Evolutionary conservation across 2,797 vertebrate genomes (phyloP), one percentile per base, ranked within the genome.

Genomic region (Halcyon chelicuti): DNA sequence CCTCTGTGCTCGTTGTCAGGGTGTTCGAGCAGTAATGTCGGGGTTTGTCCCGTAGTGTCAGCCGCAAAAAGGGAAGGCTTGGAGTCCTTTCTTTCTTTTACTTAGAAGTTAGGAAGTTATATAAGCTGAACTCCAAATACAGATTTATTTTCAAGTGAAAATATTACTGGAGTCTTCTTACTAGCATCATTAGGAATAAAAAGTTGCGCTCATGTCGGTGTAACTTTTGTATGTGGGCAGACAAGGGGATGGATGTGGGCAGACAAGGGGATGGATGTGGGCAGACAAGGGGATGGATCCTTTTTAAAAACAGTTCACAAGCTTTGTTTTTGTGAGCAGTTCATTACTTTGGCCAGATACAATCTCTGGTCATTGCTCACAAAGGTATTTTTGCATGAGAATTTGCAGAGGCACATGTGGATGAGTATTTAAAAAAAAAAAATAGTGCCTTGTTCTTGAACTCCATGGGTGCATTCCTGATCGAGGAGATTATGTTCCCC

Each of bases 1-100:
- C 14, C 2, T 10, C 52, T 20, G 2, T 11, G 22, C n/a, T 73
- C 22, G 0, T 31, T 10, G 5, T 25, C 35, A 4, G 65, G 14
- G 23, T 18, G 62, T 33, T 31, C 7, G 2, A 44, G 60, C 39
- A 19, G 29, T 21, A 15, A 2, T 12, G 62, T 23, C 52, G 26
- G 47, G 1, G 26, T 44, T 44, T 49, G 44, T 20, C 28, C 40
- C 5, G 21, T 26, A 22, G 4, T 14, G 31, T 31, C 46, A n/a
- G 6, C 23, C 13, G 37, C 17, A 16, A 10, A 47, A 67, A 17
- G 7, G 17, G n/a, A 33, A 39, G 5, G 4, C 20, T 57, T 49
- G 61, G 26, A 20, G 52, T 81, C 63, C 17, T 57, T 61, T 7
- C 5, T 23, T 81, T 20, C 22, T 67, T 60, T 71, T 33, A 16